Percentiles rank a stretch among this genome's conserved stretches.
phyloP scores from a whole-genome alignment of 2,797 vertebrate genomes.

The Neoniphon sammara region DNA sequence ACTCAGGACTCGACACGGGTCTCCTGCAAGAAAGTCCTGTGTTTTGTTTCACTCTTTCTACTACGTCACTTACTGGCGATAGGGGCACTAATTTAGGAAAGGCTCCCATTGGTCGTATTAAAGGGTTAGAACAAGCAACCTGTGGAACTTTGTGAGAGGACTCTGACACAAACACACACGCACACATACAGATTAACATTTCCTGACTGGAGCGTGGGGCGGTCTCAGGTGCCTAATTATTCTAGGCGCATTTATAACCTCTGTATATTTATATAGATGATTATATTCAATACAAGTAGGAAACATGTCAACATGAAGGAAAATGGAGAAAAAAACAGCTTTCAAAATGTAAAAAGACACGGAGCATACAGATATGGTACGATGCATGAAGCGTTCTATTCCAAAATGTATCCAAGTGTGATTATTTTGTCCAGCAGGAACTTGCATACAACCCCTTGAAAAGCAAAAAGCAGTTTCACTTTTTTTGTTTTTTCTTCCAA shows the following conservation, averaged over 20 bases:
- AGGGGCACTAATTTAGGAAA: no score
- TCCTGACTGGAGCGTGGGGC: conserved; percentile 71
- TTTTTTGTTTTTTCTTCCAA: conserved; percentile 4
- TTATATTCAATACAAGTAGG: conserved; percentile 63
- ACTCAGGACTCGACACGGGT: no score
- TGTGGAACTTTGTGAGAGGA: no score
- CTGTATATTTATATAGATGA: conserved; percentile 75
- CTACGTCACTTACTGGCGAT: no score
- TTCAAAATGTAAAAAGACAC: conserved; percentile 34
- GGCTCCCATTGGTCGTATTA: no score
- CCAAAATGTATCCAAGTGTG: conserved; percentile 53
- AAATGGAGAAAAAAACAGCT: conserved; percentile 14
- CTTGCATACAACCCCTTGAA: no score
- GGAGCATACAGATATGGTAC: conserved; percentile 28
- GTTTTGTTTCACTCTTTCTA: no score
- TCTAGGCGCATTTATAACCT: conserved; percentile 76
- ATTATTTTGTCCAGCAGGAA: conserved; percentile 23
- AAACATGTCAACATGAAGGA: conserved; percentile 47
- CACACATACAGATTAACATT: conserved; percentile 40
- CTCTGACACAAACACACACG: conserved; percentile 21
- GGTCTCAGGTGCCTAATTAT: conserved; percentile 81
- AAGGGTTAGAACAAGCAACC: no score
- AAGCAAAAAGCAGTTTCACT: neutral
- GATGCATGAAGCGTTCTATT: conserved; percentile 53
- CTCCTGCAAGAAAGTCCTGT: no score